phyloP scores from a whole-genome alignment of 2,797 vertebrate genomes.

The Schizopygopsis pylzovi region DNA sequence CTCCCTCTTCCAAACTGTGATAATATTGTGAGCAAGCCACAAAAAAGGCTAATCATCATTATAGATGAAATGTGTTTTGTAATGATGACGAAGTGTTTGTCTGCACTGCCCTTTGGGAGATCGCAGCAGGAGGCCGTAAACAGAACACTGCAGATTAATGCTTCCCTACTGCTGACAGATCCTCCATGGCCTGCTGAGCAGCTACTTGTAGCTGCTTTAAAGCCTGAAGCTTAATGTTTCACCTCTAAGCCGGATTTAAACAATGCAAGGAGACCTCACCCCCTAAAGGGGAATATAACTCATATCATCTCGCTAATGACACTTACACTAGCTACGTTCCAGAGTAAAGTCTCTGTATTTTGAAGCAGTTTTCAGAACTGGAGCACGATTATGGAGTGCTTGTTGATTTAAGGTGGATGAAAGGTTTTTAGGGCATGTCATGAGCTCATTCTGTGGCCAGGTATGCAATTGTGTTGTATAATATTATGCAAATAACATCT shows the following conservation, averaged over 20 bases:
- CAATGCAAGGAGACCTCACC: slow-evolving; percentile 38
- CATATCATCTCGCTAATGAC: slow-evolving; percentile 25
- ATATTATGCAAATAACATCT: background rate
- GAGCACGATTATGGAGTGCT: background rate
- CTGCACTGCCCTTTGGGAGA: slow-evolving; percentile 34
- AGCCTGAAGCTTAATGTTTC: slow-evolving; percentile 49
- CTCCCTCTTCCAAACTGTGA: background rate
- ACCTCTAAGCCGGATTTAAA: slow-evolving; percentile 41
- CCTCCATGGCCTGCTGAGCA: slow-evolving; percentile 28
- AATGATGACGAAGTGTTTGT: slow-evolving; percentile 30
- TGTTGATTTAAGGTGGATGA: background rate
- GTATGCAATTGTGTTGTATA: background rate
- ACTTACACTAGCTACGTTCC: slow-evolving; percentile 15
- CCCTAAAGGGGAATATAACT: slow-evolving; percentile 26
- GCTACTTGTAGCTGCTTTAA: slow-evolving; percentile 31
- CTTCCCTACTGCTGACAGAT: slow-evolving; percentile 12
- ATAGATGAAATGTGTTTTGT: slow-evolving; percentile 47
- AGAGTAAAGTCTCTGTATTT: slow-evolving; percentile 1
- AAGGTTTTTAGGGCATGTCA: background rate
- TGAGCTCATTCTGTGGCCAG: background rate
- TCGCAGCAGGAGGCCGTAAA: slow-evolving; percentile 44
- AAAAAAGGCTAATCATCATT: slow-evolving; percentile 55
- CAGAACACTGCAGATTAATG: slow-evolving; percentile 37
- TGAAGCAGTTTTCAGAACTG: background rate
- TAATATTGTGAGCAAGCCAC: background rate